Evolutionary conservation across 2,888 invertebrate species (phyloP).

Genomic region (Mantis religiosa): DNA sequence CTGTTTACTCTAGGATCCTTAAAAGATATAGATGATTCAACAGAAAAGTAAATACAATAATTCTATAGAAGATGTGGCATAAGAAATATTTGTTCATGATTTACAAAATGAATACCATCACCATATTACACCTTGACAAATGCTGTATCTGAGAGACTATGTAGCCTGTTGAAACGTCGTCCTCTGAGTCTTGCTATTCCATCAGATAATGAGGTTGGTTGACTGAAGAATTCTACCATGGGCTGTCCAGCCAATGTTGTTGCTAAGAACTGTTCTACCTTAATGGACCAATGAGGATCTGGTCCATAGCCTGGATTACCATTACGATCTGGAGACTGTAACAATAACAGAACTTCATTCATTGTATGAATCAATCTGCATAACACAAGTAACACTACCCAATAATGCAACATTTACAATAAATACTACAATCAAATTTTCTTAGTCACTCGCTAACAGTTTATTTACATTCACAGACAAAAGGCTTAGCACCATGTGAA

Average conservation of each 20-base stretch:
- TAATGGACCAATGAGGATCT: slow-evolving; percentile 74
- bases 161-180: slow-evolving; percentile 44
- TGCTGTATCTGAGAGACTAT: slow-evolving; percentile 41
- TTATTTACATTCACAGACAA: too few relatives aligned
- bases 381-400: neutral
- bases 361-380: neutral
- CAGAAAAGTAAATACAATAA: neutral
- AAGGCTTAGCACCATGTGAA: too few relatives aligned
- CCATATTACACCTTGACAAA: slow-evolving; percentile 2
- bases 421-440: too few relatives aligned
- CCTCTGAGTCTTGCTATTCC: slow-evolving; percentile 45
- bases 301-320: slow-evolving; percentile 55
- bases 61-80: neutral
- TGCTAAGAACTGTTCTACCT: slow-evolving; percentile 83
- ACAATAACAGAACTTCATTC: slow-evolving; percentile 37
- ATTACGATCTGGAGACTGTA: slow-evolving; percentile 60
- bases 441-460: too few relatives aligned
- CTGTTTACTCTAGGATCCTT: neutral
- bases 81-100: slow-evolving; percentile 2
- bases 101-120: neutral
- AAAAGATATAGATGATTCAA: neutral
- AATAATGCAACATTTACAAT: neutral
- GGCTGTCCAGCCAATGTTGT: slow-evolving; percentile 72
- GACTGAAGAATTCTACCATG: slow-evolving; percentile 71
- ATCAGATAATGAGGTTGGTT: slow-evolving; percentile 46